phyloP scores from a whole-genome alignment of 1,140 invertebrate genomes.

The Hormaphis cornu region DNA sequence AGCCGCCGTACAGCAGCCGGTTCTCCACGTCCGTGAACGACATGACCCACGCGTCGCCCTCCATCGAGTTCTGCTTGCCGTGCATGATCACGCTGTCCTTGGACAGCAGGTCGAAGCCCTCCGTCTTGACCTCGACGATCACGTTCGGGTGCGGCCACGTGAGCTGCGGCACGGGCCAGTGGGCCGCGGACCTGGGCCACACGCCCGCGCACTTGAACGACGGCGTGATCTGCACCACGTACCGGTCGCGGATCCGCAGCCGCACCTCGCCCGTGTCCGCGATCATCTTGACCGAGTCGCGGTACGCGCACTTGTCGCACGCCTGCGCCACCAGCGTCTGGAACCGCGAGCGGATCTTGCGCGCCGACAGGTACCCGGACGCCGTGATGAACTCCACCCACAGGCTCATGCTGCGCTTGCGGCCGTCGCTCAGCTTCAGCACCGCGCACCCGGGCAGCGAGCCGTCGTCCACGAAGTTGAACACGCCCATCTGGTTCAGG shows the following conservation, averaged over 20 bases:
- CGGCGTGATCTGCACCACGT: conserved; percentile 78
- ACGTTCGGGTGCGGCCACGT: conserved; percentile 90
- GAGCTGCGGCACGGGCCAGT: conserved; percentile 87
- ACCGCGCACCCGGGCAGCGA: conserved; percentile 87
- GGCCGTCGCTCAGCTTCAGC: conserved; percentile 82
- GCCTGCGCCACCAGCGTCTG: conserved; percentile 87
- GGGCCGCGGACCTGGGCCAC: conserved; percentile 88
- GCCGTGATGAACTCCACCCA: conserved; percentile 97
- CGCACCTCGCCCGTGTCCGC: conserved; percentile 83
- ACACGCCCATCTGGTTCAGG: conserved; percentile 94
- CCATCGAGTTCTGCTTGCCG: conserved; percentile 91
- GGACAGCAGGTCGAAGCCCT: conserved; percentile 91
- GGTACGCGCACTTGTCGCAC: conserved; percentile 81
- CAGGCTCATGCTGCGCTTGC: conserved; percentile 89
- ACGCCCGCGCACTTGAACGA: conserved; percentile 87
- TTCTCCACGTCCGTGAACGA: conserved; percentile 92
- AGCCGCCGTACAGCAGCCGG: conserved; percentile 77
- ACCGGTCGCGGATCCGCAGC: conserved; percentile 74
- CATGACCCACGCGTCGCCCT: conserved; percentile 95
- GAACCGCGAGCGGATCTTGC: conserved; percentile 88
- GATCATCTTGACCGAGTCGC: conserved; percentile 85
- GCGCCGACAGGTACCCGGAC: conserved; percentile 81
- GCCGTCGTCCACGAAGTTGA: conserved; percentile 93
- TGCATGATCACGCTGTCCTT: conserved; percentile 79
- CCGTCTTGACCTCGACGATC: conserved; percentile 90